Percentiles rank a stretch among this genome's conserved stretches.
phyloP scores from a whole-genome alignment of 2,797 vertebrate species.

The Enteromius fasciolatus region DNA sequence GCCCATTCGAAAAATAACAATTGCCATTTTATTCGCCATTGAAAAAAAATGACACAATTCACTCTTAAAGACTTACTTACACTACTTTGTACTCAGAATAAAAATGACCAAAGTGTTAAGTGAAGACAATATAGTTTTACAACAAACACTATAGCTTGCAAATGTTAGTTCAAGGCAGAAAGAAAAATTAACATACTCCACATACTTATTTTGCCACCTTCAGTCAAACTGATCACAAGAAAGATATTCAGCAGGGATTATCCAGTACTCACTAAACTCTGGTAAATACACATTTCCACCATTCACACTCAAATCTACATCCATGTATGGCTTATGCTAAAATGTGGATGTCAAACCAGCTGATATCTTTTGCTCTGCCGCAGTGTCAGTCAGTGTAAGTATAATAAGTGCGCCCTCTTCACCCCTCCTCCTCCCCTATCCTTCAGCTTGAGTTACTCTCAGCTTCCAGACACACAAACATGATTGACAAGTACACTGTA shows the following conservation, averaged over 20 bases:
- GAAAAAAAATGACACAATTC: not conserved
- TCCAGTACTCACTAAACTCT: not conserved
- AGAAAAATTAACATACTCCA: not conserved
- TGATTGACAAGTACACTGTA: conserved; percentile 53
- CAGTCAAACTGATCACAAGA: not conserved
- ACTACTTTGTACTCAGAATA: not conserved
- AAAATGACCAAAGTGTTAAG: not conserved
- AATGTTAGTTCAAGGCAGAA: not conserved
- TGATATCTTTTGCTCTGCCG: not conserved
- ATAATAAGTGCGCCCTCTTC: not conserved
- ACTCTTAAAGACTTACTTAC: not conserved
- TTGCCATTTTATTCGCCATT: not conserved
- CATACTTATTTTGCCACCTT: not conserved
- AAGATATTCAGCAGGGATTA: not conserved
- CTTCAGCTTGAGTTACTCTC: conserved; percentile 19
- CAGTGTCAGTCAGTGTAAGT: not conserved
- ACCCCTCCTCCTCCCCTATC: conserved; percentile 11
- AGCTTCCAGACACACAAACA: conserved; percentile 41
- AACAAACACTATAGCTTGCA: not conserved
- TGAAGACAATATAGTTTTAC: not conserved
- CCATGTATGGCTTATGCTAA: not conserved
- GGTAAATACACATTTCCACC: not conserved
- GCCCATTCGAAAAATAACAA: not conserved
- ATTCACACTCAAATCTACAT: not conserved
- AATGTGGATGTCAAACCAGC: not conserved